Conservation (phyloP, 2,113 vertebrate genomes). For the Cynopterus brachyotis region DNA sequence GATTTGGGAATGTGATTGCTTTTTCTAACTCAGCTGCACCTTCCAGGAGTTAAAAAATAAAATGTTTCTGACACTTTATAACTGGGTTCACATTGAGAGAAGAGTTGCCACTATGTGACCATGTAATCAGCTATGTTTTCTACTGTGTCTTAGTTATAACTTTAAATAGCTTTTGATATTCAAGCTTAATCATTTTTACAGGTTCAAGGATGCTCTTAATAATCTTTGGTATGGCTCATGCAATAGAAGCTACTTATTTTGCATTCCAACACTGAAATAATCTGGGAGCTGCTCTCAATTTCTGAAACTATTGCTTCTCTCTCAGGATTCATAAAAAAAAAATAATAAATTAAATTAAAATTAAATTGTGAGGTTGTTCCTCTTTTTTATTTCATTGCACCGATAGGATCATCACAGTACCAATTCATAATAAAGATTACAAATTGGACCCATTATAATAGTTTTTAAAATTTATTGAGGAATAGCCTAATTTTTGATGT, state of each 20-base stretch:
- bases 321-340: background rate
- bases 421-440: background rate
- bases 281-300: background rate
- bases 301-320: background rate
- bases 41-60: background rate
- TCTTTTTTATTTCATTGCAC: background rate
- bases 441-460: background rate
- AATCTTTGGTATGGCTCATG: background rate
- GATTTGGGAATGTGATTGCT: background rate
- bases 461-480: background rate
- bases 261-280: background rate
- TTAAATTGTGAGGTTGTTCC: background rate
- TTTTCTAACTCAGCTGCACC: constrained; percentile 10
- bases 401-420: background rate
- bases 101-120: background rate
- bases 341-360: background rate
- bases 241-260: background rate
- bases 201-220: constrained; percentile 11
- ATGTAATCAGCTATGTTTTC: background rate
- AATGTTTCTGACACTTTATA: background rate
- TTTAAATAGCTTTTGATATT: constrained; percentile 26
- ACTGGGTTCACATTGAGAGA: background rate
- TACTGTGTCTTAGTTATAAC: background rate
- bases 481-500: background rate
- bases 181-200: constrained; percentile 42